phyloP scores from a whole-genome alignment of 2,113 vertebrate species.

The Choloepus hoffmanni region DNA sequence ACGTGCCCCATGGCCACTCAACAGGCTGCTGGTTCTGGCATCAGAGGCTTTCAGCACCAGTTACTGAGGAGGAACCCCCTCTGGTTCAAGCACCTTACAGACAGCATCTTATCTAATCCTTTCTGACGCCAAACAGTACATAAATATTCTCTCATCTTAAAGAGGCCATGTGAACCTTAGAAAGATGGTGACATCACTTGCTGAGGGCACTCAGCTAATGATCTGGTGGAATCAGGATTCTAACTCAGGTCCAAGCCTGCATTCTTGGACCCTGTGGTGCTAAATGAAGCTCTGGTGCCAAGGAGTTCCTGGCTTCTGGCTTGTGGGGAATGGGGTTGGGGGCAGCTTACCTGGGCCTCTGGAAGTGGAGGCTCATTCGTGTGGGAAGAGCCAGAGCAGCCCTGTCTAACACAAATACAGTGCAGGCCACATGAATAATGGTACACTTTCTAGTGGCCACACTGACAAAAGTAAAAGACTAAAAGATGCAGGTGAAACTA shows the following conservation, averaged over 20 bases:
- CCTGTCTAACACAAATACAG: background rate
- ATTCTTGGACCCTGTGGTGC: accelerated
- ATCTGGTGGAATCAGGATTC: background rate
- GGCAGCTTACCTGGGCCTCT: background rate
- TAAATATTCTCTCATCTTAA: background rate
- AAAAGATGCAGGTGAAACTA: too few species aligned
- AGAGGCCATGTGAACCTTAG: background rate
- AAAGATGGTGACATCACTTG: too few species aligned
- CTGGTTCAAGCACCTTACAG: background rate
- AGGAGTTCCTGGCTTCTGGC: background rate
- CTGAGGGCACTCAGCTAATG: background rate
- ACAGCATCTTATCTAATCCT: background rate
- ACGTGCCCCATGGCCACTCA: too few species aligned
- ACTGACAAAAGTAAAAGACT: background rate
- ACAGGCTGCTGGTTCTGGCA: background rate
- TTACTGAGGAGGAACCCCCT: background rate
- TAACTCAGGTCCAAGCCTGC: accelerated
- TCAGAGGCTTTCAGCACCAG: background rate
- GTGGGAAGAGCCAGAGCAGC: background rate
- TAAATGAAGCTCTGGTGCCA: background rate
- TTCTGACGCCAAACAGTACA: background rate
- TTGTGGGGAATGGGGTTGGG: background rate
- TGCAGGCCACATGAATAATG: accelerated
- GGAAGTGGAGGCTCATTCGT: background rate
- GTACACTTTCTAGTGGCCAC: background rate